Conservation (phyloP, 2,888 invertebrate species). For the Stomorhina lunata region DNA sequence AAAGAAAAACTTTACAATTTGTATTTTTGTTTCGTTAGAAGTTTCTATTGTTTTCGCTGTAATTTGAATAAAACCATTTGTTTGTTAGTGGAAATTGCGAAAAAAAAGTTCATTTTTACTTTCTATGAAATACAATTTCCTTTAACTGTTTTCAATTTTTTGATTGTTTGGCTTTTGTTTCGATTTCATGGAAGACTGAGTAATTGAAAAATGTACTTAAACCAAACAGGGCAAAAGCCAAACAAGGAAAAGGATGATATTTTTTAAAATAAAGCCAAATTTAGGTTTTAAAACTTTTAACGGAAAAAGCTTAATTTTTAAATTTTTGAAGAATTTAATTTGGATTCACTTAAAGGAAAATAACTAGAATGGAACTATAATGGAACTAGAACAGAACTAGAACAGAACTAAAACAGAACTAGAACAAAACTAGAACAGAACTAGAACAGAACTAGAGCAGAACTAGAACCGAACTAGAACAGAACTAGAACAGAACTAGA, state of each 20-base stretch:
- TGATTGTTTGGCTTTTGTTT: background rate
- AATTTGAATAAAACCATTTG: constrained; percentile 43
- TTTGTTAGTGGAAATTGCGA: background rate
- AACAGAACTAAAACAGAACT: no score
- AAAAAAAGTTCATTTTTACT: constrained; percentile 12
- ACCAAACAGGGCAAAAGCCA: constrained; percentile 12
- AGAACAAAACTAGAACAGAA: no score
- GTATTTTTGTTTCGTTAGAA: background rate
- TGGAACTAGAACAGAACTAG: no score
- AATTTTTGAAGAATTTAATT: no score
- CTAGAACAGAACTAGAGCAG: no score
- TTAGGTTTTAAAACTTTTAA: no score
- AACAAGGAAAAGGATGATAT: background rate
- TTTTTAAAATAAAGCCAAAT: background rate
- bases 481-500: no score
- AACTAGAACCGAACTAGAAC: no score
- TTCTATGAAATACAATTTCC: background rate
- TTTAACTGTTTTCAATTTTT: background rate
- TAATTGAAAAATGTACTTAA: constrained; percentile 57
- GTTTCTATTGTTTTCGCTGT: constrained; percentile 19
- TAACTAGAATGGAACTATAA: no score
- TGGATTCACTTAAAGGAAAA: no score
- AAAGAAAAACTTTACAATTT: background rate
- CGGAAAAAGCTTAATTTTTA: no score
- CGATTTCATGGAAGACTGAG: constrained; percentile 41